Conservation (phyloP, 2,888 invertebrate genomes). For the Cremastobaeus sp. region DNA sequence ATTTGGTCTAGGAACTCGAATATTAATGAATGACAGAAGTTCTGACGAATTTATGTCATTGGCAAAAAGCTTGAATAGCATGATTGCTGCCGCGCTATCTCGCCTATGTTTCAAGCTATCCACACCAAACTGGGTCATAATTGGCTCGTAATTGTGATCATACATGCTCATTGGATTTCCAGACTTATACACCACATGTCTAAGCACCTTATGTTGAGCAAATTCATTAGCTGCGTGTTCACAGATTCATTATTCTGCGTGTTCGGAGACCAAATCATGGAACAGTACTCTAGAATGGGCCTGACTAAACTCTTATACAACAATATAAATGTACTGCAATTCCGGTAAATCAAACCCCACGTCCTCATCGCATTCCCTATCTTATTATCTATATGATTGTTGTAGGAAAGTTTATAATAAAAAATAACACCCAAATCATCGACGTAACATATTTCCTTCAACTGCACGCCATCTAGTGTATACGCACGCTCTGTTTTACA, state of each 20-base stretch:
- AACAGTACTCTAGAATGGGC: conserved; percentile 12
- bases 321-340: not conserved
- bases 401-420: not conserved
- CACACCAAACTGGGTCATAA: not conserved
- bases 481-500: not conserved
- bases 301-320: not conserved
- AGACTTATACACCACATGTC: not conserved
- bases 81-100: not conserved
- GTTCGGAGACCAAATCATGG: conserved; percentile 3
- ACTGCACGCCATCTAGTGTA: not conserved
- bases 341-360: conserved; percentile 3
- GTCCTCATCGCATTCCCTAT: not conserved
- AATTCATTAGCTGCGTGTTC: not conserved
- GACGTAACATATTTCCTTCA: not conserved
- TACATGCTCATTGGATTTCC: not conserved
- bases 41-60: not conserved
- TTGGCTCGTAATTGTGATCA: not conserved
- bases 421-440: conserved; percentile 1
- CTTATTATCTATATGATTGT: not conserved
- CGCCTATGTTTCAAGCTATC: not conserved
- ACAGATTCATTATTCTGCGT: too few species aligned
- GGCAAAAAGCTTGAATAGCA: not conserved
- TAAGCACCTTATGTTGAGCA: not conserved
- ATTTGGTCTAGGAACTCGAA: not conserved
- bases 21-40: not conserved